These are phyloP conservation scores for Oligia latruncula DNA, from an alignment of 2,888 invertebrate genomes.

Conservation along the genomic window DNA sequence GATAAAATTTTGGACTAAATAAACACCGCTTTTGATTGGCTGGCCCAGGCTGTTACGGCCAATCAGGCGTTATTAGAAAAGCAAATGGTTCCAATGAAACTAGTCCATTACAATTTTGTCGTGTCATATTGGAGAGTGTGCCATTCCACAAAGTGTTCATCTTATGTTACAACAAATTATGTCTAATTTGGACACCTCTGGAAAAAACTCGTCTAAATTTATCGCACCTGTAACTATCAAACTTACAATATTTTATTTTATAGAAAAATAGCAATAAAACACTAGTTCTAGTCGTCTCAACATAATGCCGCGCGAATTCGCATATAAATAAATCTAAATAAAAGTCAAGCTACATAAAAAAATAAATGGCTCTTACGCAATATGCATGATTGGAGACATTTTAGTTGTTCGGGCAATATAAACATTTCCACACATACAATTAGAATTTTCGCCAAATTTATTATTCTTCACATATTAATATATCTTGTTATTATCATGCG, in stretches of 20 bases:
- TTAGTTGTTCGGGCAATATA: conserved; percentile 73
- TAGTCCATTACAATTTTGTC: background rate
- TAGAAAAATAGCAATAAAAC: conserved; percentile 59
- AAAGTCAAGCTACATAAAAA: conserved; percentile 71
- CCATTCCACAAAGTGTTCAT: background rate
- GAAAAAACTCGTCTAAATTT: background rate
- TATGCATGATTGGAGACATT: conserved; percentile 72
- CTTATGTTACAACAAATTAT: background rate
- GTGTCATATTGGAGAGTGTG: background rate
- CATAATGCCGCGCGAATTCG: conserved; percentile 68
- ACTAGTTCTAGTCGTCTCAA: conserved; percentile 59
- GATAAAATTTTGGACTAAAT: background rate
- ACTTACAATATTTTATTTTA: conserved; percentile 43
- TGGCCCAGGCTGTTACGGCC: background rate
- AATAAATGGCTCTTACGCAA: conserved; percentile 77
- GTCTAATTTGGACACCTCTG: background rate
- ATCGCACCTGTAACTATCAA: conserved; percentile 11
- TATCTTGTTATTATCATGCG: conserved; percentile 56
- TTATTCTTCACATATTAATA: conserved; percentile 63
- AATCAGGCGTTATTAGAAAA: background rate
- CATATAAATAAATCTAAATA: conserved; percentile 75
- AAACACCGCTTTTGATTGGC: conserved; percentile 1
- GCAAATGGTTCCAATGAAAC: background rate
- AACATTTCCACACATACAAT: conserved; percentile 77
- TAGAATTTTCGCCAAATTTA: conserved; percentile 71